These are phyloP conservation scores for Crenichthys baileyi DNA, from an alignment of 2,797 vertebrate genomes.

Conservation along the genomic window DNA sequence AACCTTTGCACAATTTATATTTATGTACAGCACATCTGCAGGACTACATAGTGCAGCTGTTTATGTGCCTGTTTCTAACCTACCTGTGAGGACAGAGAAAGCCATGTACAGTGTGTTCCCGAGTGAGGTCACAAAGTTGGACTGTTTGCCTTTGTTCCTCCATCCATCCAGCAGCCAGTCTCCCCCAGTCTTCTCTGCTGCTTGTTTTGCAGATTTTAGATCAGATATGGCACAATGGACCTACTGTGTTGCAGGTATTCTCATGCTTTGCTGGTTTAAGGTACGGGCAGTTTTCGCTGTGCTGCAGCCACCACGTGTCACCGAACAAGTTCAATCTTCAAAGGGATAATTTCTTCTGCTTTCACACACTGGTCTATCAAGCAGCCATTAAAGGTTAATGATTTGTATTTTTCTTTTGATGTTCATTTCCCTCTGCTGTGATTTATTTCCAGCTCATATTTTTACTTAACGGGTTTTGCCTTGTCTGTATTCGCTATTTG, in stretches of 20 bases:
- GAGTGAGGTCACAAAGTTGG: constrained; percentile 14
- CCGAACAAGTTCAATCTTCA: constrained; percentile 1
- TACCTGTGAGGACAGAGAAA: constrained; percentile 12
- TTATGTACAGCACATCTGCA: not conserved
- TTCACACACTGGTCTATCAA: not conserved
- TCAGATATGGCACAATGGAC: constrained; percentile 65
- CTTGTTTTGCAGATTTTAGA: constrained; percentile 32
- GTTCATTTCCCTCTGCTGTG: not conserved
- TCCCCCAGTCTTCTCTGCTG: constrained; percentile 16
- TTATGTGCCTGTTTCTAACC: constrained; percentile 27
- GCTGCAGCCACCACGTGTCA: constrained; percentile 12
- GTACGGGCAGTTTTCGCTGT: constrained; percentile 29
- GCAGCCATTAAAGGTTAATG: not conserved
- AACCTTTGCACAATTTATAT: not conserved
- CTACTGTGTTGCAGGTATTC: constrained; percentile 57
- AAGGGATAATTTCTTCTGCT: not conserved
- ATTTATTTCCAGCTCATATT: not conserved
- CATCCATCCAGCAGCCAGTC: constrained; percentile 5
- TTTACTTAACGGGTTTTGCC: not conserved
- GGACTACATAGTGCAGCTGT: constrained; percentile 5
- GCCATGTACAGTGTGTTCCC: constrained; percentile 27
- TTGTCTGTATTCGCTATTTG: not conserved
- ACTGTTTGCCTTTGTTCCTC: constrained; percentile 32
- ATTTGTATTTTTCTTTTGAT: not conserved
- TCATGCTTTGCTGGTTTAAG: constrained; percentile 48